Evolutionary conservation across 2,888 invertebrate species (phyloP).

Genomic region (Leptopilina syphax): DNA sequence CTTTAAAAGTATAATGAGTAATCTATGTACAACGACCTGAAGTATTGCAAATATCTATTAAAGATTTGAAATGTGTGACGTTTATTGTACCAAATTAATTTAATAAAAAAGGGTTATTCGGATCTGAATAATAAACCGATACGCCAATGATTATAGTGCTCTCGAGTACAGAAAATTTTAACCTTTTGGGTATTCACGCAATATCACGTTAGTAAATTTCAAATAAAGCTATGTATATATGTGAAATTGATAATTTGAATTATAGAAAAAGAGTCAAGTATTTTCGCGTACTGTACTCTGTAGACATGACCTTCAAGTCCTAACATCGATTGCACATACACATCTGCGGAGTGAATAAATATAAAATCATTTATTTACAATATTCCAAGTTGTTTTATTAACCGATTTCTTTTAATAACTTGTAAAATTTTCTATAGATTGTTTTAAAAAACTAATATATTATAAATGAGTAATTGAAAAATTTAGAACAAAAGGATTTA

Average conservation of each 20-base stretch:
- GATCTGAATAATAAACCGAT: not conserved
- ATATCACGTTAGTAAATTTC: conserved; percentile 16
- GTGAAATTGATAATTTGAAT: conserved; percentile 16
- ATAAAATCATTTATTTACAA: conserved; percentile 55
- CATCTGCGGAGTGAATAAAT: conserved; percentile 60
- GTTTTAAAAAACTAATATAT: too few species aligned
- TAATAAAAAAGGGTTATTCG: not conserved
- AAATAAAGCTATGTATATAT: conserved; percentile 30
- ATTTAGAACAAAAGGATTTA: too few species aligned
- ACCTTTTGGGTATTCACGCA: not conserved
- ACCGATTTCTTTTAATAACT: too few species aligned
- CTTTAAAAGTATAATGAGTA: not conserved
- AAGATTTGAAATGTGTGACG: not conserved
- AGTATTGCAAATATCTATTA: conserved; percentile 15
- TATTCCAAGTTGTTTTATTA: conserved; percentile 23
- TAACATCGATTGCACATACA: conserved; percentile 54
- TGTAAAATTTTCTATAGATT: too few species aligned
- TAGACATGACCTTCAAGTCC: conserved; percentile 52
- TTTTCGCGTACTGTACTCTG: conserved; percentile 61
- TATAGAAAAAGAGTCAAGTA: conserved; percentile 43
- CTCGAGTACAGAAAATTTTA: conserved; percentile 3
- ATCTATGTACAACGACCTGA: conserved; percentile 20
- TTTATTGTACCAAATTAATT: not conserved
- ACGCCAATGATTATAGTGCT: conserved; percentile 16
- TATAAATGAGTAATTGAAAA: too few species aligned